A percentile compares a stretch with the other conserved stretches of the same genome.
Conservation (phyloP, 2,888 invertebrate genomes). For the Conus canariensis region DNA sequence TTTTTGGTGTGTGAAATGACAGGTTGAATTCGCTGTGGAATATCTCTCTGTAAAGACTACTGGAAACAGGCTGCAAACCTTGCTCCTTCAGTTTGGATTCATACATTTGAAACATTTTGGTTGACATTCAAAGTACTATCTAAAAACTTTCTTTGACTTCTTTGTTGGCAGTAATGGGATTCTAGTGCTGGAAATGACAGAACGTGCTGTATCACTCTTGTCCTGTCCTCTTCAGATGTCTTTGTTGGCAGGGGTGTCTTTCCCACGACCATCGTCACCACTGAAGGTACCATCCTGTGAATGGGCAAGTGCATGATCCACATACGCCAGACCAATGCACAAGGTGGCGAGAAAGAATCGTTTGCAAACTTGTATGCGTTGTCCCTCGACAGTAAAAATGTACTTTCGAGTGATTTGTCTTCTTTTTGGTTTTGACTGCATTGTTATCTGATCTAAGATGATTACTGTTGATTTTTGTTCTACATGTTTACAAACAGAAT, state of each 20-base stretch:
- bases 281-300: not conserved
- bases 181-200: constrained; percentile 17
- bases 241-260: constrained; percentile 1
- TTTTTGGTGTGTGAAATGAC: constrained; percentile 30
- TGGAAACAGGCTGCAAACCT: too few species aligned
- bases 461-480: not conserved
- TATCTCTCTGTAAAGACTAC: not conserved
- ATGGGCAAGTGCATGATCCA: not conserved
- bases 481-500: constrained; percentile 1
- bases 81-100: too few species aligned
- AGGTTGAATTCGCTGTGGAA: constrained; percentile 17
- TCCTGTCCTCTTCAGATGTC: not conserved
- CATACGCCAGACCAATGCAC: not conserved
- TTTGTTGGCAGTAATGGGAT: constrained; percentile 4
- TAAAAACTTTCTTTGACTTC: not conserved
- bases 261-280: not conserved
- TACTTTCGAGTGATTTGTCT: too few species aligned
- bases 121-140: too few species aligned
- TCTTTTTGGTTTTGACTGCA: too few species aligned
- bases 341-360: constrained; percentile 4
- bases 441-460: not conserved
- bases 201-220: not conserved
- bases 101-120: too few species aligned
- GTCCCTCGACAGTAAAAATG: not conserved
- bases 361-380: not conserved